phyloP scores from a whole-genome alignment of 2,888 invertebrate genomes.

The Chalcis sispes region DNA sequence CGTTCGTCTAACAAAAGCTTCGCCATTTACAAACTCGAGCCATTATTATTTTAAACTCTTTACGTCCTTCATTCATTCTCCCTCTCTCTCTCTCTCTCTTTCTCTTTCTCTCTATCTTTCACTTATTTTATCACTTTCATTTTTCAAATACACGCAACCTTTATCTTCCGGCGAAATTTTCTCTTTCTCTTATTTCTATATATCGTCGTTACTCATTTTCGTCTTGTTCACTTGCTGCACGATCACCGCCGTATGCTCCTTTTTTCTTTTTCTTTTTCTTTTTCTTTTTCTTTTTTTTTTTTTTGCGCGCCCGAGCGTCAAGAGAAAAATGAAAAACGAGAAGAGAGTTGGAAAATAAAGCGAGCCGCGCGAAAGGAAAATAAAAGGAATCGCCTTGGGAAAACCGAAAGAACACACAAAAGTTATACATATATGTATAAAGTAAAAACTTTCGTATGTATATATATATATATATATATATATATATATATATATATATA shows the following conservation, averaged over 20 bases:
- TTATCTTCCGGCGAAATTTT: constrained; percentile 19
- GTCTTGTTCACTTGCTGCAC: not conserved
- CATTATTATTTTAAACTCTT: constrained; percentile 34
- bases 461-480: no score
- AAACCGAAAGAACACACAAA: constrained; percentile 11
- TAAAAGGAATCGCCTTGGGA: not conserved
- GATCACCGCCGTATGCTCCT: not conserved
- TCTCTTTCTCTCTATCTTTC: constrained; percentile 20
- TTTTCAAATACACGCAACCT: no score
- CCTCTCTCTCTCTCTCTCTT: not conserved
- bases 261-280: no score
- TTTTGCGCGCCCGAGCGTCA: not conserved
- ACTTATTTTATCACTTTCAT: no score
- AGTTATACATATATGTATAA: no score
- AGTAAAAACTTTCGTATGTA: no score
- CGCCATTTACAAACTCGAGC: not conserved
- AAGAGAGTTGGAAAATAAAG: not conserved
- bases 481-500: no score
- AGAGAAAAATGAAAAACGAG: constrained; percentile 17
- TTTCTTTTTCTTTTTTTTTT: no score
- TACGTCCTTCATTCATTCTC: no score
- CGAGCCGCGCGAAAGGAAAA: constrained; percentile 23
- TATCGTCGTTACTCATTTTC: constrained; percentile 32
- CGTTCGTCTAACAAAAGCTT: constrained; percentile 16
- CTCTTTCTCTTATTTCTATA: constrained; percentile 26